Percentiles rank a stretch among this genome's conserved stretches.
These are phyloP conservation scores for Protobothrops mucrosquamatus DNA, from an alignment of 2,113 vertebrate genomes.

Conservation along the genomic window DNA sequence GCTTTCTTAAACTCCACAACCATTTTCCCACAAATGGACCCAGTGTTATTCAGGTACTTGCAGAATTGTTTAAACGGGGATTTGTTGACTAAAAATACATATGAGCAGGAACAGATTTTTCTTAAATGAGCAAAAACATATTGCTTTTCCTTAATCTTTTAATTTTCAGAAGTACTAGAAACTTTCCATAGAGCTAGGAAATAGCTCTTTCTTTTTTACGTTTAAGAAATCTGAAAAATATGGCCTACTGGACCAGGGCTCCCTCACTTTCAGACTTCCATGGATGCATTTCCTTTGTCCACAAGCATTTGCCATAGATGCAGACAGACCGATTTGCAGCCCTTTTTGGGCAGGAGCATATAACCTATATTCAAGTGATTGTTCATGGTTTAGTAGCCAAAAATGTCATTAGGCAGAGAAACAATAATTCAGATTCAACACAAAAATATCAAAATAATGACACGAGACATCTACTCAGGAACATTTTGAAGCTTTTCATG, in stretches of 20 bases:
- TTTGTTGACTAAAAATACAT: not conserved
- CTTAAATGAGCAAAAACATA: not conserved
- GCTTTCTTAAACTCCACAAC: not conserved
- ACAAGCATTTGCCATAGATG: rapidly evolving
- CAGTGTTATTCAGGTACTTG: not conserved
- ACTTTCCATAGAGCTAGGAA: not conserved
- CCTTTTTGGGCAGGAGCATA: slow-evolving; percentile 44
- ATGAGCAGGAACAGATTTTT: not conserved
- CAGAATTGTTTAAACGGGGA: not conserved
- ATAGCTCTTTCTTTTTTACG: not conserved
- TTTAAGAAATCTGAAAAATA: not conserved
- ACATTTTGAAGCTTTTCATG: not conserved
- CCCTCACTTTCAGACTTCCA: not conserved
- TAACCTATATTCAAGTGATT: slow-evolving; percentile 18
- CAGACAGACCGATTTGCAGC: not conserved
- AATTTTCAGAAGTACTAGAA: not conserved
- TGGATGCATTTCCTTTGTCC: not conserved
- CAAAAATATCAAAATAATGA: not conserved
- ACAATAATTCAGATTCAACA: slow-evolving; percentile 36
- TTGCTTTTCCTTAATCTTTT: not conserved
- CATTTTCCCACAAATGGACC: not conserved
- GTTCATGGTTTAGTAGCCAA: slow-evolving; percentile 5
- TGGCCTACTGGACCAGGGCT: not conserved
- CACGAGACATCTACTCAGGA: not conserved
- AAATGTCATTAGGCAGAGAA: slow-evolving; percentile 23